A percentile compares a stretch with the other conserved stretches of the same genome.
phyloP scores from a whole-genome alignment of 2,113 vertebrate species.

The Caranx ignobilis region DNA sequence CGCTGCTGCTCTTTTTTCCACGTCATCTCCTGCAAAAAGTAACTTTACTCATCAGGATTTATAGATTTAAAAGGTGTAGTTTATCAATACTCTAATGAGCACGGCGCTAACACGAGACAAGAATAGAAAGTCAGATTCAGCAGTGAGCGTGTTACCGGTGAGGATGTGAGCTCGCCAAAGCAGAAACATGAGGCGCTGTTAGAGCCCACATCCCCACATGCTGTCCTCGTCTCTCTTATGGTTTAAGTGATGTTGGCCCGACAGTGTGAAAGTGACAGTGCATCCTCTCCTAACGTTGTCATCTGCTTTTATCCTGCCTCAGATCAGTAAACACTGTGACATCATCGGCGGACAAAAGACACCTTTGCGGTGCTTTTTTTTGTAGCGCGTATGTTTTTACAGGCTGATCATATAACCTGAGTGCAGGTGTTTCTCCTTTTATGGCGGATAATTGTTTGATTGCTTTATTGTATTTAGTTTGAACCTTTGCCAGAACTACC shows the following conservation, averaged over 20 bases:
- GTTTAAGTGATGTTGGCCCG: background rate
- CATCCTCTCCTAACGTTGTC: background rate
- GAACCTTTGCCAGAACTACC: background rate
- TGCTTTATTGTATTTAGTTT: conserved; percentile 25
- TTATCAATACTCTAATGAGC: background rate
- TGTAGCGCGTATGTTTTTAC: background rate
- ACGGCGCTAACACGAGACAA: background rate
- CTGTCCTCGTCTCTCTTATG: background rate
- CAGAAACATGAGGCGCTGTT: conserved; percentile 47
- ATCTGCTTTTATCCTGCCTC: too few relatives aligned
- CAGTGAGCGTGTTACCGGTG: background rate
- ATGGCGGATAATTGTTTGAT: background rate
- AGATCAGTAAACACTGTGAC: background rate
- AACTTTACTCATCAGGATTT: too few relatives aligned
- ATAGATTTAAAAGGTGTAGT: background rate
- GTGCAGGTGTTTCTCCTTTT: background rate
- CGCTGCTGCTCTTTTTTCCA: too few relatives aligned
- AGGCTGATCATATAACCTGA: background rate
- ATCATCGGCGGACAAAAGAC: background rate
- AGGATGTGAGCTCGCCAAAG: conserved; percentile 5
- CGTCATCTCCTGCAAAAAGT: too few relatives aligned
- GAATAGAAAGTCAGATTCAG: background rate
- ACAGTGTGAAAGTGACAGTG: background rate
- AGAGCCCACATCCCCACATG: background rate
- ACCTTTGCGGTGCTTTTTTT: background rate